Conservation (phyloP, 2,888 invertebrate species). For the Hoplodrina blanda region DNA sequence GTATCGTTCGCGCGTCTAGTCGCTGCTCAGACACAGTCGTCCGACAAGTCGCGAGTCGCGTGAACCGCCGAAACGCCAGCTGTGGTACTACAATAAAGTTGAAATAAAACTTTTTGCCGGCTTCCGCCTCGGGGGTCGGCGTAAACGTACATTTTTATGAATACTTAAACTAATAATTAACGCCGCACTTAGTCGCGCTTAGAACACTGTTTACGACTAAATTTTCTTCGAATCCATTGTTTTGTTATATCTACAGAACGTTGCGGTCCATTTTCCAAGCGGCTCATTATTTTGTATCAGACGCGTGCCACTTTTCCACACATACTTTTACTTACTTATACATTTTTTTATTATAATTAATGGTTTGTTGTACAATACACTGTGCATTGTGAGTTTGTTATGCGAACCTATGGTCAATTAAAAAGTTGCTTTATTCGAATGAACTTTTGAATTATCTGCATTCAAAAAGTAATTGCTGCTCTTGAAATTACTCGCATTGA, state of each 20-base stretch:
- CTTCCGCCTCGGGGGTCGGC: conserved; percentile 72
- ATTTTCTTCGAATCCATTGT: conserved; percentile 80
- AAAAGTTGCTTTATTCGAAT: conserved; percentile 32
- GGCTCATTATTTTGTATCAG: conserved; percentile 79
- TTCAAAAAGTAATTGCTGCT: conserved; percentile 23
- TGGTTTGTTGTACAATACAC: conserved; percentile 71
- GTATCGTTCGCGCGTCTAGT: conserved; percentile 4
- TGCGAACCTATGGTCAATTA: conserved; percentile 51
- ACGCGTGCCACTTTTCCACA: conserved; percentile 74
- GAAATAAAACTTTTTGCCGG: conserved; percentile 74
- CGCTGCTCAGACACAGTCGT: conserved; percentile 16
- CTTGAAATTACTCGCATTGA: conserved; percentile 16
- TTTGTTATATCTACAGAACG: conserved; percentile 77
- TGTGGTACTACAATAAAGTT: conserved; percentile 74
- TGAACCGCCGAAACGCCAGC: conserved; percentile 73
- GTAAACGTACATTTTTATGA: conserved; percentile 79
- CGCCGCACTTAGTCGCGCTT: conserved; percentile 81
- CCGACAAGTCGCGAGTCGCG: conserved; percentile 55
- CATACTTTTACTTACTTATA: conserved; percentile 71
- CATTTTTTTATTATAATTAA: conserved; percentile 82
- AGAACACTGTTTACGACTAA: conserved; percentile 81
- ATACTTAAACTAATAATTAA: conserved; percentile 87
- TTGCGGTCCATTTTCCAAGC: conserved; percentile 77
- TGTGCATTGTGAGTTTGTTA: conserved; percentile 43
- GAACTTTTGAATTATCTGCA: conserved; percentile 41